These are phyloP conservation scores for Sula dactylatra DNA, from an alignment of 2,113 vertebrate genomes.

Conservation along the genomic window DNA sequence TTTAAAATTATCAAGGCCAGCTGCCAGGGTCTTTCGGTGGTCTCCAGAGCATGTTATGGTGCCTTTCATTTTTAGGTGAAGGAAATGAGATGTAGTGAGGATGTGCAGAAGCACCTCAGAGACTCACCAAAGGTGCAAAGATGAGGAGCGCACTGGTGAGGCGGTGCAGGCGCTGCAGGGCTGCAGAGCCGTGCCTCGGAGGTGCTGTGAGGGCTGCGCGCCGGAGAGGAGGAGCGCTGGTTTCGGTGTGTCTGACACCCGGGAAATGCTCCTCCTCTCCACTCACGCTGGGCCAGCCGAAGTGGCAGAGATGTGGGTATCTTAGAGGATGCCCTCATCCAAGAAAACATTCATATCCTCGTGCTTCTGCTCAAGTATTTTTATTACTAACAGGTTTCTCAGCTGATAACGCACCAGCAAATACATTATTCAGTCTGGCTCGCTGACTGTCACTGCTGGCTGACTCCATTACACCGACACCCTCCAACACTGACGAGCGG, in stretches of 20 bases:
- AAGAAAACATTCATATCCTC: slow-evolving; percentile 45
- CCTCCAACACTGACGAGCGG: background rate
- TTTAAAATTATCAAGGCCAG: background rate
- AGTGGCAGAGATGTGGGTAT: background rate
- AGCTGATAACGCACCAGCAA: slow-evolving; percentile 23
- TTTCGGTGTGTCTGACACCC: background rate
- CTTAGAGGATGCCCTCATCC: background rate
- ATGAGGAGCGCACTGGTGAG: fast-evolving
- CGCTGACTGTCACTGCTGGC: background rate
- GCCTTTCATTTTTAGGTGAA: background rate
- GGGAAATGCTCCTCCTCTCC: background rate
- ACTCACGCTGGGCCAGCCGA: background rate
- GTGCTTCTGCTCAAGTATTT: slow-evolving; percentile 47
- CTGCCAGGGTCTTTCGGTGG: background rate
- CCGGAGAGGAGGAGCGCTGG: background rate
- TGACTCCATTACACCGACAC: background rate
- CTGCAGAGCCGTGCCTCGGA: background rate
- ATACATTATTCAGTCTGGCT: slow-evolving; percentile 53
- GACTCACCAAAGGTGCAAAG: background rate
- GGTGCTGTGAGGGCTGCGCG: fast-evolving
- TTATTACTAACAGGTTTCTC: slow-evolving; percentile 47
- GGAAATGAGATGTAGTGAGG: background rate
- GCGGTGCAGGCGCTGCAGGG: background rate
- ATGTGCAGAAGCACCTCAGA: background rate
- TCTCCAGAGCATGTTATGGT: background rate